Evolutionary conservation across 2,113 vertebrate species (phyloP).

Genomic region (Polyodon spathula): DNA sequence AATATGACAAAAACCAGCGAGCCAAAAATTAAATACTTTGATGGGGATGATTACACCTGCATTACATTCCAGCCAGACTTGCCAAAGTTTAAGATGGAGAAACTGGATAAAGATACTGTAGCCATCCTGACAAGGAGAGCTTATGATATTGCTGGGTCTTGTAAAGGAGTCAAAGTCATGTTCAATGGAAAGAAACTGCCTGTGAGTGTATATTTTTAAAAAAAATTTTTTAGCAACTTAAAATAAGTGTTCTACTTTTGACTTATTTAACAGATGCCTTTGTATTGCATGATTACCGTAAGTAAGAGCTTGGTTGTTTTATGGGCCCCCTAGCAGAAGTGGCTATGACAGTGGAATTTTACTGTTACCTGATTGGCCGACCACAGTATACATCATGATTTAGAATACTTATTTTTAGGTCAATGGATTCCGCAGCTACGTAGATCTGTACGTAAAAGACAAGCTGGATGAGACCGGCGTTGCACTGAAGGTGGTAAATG

Average conservation of each 20-base stretch:
- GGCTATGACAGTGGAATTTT: too few relatives aligned
- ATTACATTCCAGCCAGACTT: conserved; percentile 96
- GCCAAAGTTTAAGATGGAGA: conserved; percentile 95
- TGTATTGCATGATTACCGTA: too few relatives aligned
- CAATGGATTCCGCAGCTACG: conserved; percentile 90
- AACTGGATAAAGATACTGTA: conserved; percentile 89
- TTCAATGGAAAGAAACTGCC: conserved; percentile 93
- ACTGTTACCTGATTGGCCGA: too few relatives aligned
- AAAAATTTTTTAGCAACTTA: too few relatives aligned
- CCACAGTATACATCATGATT: too few relatives aligned
- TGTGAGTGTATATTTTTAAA: conserved; percentile 77
- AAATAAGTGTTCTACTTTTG: too few relatives aligned
- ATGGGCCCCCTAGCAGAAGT: too few relatives aligned
- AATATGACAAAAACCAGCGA: conserved; percentile 94
- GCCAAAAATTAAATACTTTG: conserved; percentile 85
- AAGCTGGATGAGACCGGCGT: conserved; percentile 94
- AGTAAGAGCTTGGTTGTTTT: too few relatives aligned
- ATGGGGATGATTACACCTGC: conserved; percentile 91
- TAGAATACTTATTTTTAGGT: conserved; percentile 58
- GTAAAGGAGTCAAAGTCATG: conserved; percentile 85
- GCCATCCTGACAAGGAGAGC: conserved; percentile 88
- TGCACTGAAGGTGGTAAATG: conserved; percentile 89
- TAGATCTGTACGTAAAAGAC: conserved; percentile 96
- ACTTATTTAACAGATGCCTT: too few relatives aligned
- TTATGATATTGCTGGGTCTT: conserved; percentile 90